Evolutionary conservation across 2,888 invertebrate species (phyloP).

Genomic region (Clusia tigrina): DNA sequence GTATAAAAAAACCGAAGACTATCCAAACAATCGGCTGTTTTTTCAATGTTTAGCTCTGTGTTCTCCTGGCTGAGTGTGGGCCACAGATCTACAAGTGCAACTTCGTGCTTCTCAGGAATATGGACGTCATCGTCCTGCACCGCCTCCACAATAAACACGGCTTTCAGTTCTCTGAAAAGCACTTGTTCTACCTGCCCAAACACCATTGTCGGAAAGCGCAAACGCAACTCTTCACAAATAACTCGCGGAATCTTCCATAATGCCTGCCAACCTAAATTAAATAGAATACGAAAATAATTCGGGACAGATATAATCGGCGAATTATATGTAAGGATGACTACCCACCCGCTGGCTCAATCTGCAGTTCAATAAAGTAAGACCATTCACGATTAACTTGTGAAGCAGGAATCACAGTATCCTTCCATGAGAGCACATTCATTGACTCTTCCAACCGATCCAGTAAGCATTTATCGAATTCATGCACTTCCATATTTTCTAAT

Average conservation of each 20-base stretch:
- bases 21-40: slow-evolving; percentile 69
- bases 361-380: slow-evolving; percentile 68
- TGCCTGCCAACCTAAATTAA: slow-evolving; percentile 68
- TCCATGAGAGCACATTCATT: slow-evolving; percentile 65
- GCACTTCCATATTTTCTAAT: slow-evolving; percentile 67
- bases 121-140: slow-evolving; percentile 69
- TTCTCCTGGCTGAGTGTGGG: slow-evolving; percentile 69
- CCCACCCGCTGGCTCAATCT: slow-evolving; percentile 66
- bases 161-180: slow-evolving; percentile 65
- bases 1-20: slow-evolving; percentile 70
- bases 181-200: slow-evolving; percentile 67
- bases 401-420: slow-evolving; percentile 63
- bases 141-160: slow-evolving; percentile 67
- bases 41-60: slow-evolving; percentile 65
- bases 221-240: slow-evolving; percentile 68
- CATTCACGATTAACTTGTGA: slow-evolving; percentile 68
- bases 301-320: no score
- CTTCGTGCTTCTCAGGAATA: slow-evolving; percentile 68
- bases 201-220: slow-evolving; percentile 71
- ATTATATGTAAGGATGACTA: background rate
- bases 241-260: slow-evolving; percentile 71
- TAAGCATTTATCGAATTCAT: slow-evolving; percentile 69
- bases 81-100: slow-evolving; percentile 69
- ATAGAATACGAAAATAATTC: no score
- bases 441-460: slow-evolving; percentile 68